A percentile compares a stretch with the other conserved stretches of the same genome.
phyloP scores from a whole-genome alignment of 2,113 vertebrate species.

The Neomonachus schauinslandi region DNA sequence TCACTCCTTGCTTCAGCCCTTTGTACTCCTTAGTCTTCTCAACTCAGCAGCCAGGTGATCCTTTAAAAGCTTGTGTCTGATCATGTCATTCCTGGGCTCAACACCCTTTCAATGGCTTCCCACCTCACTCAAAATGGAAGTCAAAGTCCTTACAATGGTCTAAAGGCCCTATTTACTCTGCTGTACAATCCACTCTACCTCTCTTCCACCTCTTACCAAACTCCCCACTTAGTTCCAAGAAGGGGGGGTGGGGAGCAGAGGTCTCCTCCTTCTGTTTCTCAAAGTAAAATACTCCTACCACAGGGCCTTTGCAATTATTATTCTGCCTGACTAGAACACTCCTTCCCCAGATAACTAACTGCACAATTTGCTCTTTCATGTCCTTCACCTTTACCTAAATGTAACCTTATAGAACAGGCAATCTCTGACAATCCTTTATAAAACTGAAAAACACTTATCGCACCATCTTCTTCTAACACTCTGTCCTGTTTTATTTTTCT shows the following conservation, averaged over 20 bases:
- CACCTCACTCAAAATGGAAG: background rate
- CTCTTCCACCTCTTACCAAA: background rate
- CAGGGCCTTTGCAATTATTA: background rate
- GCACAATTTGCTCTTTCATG: background rate
- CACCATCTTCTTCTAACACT: background rate
- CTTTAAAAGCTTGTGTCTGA: background rate
- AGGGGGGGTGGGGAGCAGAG: background rate
- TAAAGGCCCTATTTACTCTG: background rate
- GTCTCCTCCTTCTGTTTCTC: background rate
- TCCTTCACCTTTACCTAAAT: background rate
- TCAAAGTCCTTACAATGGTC: background rate
- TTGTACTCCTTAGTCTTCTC: background rate
- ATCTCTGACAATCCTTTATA: background rate
- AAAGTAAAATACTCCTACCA: background rate
- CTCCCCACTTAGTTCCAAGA: background rate
- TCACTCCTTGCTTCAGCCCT: background rate
- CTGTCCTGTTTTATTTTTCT: constrained; percentile 15
- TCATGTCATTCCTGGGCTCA: background rate
- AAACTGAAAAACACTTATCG: background rate
- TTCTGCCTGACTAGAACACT: background rate
- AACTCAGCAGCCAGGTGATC: background rate
- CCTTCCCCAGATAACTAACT: background rate
- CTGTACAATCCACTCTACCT: background rate
- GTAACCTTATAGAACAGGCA: background rate
- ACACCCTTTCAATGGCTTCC: background rate